Evolutionary conservation across 1,140 invertebrate species (phyloP), one percentile per base, ranked within the genome.

Genomic region (Magallana ariakensis): DNA sequence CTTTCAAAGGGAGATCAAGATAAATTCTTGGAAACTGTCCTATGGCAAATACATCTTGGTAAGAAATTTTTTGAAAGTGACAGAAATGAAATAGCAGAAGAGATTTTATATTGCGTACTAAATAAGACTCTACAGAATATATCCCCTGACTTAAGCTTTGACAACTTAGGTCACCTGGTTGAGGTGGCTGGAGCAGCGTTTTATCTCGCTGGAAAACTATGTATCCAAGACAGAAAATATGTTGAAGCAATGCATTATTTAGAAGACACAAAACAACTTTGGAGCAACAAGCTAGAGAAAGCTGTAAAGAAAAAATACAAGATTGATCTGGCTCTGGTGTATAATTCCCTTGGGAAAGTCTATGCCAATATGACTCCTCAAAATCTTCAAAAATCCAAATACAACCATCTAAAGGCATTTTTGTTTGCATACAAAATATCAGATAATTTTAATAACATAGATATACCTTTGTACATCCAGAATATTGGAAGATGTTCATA

Each of bases 21-120:
- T 9, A 75, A 57, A 13, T 62, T 62, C n/a, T 57, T 82, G 19
- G 85, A 86, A 82, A 33, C 57, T 60, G 80, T 57, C 4, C 60
- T 81, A 16, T 86, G 85, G 75, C 22, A 26, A 22, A 53, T 86
- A 7, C 60, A 60, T 22, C 55, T 81, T 15, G 85, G 70, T 19
- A 81, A 19, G 10, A 86, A 81, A 33, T 80, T 86, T 80, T 60
- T 86, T 80, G 75, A 86, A n/a, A 82, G 56, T 57, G 85, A 86
- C 54, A 57, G 85, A 81, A 81, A 60, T 22, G 75, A 86, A 26
- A 54, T 81, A 60, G 85, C 80, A 16, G 57, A n/a, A 46, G 26
- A 57, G 10, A 82, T 57, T 58, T 22, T 86, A 2, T 56, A 81
- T n/a, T n/a, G 56, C 16, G 22, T 80, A 16, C 15, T 58, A 16